Base-by-base conservation (phyloP, 2,797 vertebrate genomes). In the Sorex maritimensis region DNA sequence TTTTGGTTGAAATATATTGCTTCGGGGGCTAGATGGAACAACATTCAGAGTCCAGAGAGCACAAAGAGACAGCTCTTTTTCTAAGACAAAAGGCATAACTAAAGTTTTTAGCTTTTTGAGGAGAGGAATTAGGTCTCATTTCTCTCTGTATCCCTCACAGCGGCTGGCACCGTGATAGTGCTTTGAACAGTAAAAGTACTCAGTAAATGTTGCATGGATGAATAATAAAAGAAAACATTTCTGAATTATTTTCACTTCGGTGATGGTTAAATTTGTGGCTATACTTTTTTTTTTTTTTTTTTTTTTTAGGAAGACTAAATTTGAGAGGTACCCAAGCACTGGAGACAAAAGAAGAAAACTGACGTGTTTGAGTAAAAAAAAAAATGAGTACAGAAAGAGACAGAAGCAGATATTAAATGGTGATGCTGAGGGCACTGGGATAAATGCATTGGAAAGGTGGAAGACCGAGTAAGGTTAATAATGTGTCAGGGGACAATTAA, bases 261-360 rank as follows among this genome's bases (percentile, higher is more conserved):
- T 87, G 28, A 72, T 17, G 87, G 58, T 55, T 92, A 78, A 88
- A 74, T 78, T 2, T 78, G 63, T 83, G 73, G 26, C 9, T 41
- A 49, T 12, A 73, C 46, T 34, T 34, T 34, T 34, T 34, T 84
- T 68, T 63, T 34, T 34, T 34, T 34, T 84, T 68, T 63, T 6
- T 81, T 93, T 46, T 91, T 52, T 67, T 83, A 93, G 63, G 34
- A 81, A 86, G 63, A 95, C 68, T 4, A 86, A 41, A 81, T 30
- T 24, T 49, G 21, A 49, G 14, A 88, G 30, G 6, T 72, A 58
- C 2, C 6, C 38, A 49, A 87, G 80, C 26, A 90, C 0, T 26
- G 41, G 68, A 88, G 61, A 65, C 21, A 63, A 89, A 83, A 44
- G 21, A 55, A 11, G 28, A 91, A 61, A 80, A 49, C 0, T 1